Conservation (phyloP, 2,797 vertebrate genomes). For the Acipenser oxyrinchus region DNA sequence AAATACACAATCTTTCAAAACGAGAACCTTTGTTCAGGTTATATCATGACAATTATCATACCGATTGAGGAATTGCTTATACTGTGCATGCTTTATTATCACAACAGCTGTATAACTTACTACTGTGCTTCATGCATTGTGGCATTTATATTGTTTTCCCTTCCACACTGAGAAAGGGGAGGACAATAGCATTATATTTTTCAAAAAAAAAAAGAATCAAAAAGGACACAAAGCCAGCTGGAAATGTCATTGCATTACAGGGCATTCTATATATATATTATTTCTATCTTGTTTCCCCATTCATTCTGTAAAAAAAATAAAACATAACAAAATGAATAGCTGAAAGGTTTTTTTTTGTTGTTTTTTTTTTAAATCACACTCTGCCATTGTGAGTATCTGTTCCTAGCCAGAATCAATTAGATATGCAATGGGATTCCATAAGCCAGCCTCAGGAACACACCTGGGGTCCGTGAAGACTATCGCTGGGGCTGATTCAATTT, state of each 20-base stretch:
- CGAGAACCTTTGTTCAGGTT: too few species aligned
- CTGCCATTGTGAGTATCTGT: conserved; percentile 31
- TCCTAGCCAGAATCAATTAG: conserved; percentile 68
- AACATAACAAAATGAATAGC: conserved; percentile 48
- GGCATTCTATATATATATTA: not conserved
- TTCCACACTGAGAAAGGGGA: too few species aligned
- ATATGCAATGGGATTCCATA: conserved; percentile 70
- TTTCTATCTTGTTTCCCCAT: conserved; percentile 22
- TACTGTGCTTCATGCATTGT: too few species aligned
- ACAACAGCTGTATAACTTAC: too few species aligned
- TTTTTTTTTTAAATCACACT: conserved; percentile 9
- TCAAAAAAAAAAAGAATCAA: conserved; percentile 20
- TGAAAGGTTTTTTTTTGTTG: conserved; percentile 33
- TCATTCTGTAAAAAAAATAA: conserved; percentile 29
- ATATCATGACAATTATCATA: too few species aligned
- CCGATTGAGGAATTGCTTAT: too few species aligned
- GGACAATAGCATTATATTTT: too few species aligned
- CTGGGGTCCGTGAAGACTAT: conserved; percentile 67
- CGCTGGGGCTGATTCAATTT: conserved; percentile 29
- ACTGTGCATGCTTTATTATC: too few species aligned
- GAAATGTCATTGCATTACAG: too few species aligned
- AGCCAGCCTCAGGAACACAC: conserved; percentile 59
- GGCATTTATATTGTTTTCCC: too few species aligned
- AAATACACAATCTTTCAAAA: too few species aligned
- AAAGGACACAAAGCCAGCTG: conserved; percentile 19